Evolutionary conservation across 2,888 invertebrate species (phyloP).

Genomic region (Merodon equestris): DNA sequence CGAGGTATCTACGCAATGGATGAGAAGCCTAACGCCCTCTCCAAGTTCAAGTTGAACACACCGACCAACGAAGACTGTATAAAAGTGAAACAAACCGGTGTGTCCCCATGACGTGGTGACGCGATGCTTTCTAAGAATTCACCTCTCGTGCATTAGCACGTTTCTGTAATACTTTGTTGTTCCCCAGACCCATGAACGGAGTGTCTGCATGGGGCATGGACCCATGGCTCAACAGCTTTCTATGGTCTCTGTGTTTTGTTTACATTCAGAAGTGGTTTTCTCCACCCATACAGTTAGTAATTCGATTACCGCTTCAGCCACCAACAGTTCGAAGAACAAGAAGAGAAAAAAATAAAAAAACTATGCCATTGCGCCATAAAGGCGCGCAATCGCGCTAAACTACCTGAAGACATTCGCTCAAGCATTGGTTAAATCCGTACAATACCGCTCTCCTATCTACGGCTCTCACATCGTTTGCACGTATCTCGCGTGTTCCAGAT

Average conservation of each 20-base stretch:
- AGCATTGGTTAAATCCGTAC: conserved; percentile 1
- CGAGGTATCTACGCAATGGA: too few relatives aligned
- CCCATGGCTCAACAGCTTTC: conserved; percentile 37
- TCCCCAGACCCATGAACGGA: too few relatives aligned
- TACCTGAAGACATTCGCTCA: too few relatives aligned
- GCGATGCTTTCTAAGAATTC: conserved; percentile 54
- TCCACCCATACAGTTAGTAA: neutral
- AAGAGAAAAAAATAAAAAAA: conserved; percentile 25
- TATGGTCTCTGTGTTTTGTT: conserved; percentile 36
- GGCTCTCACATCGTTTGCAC: conserved; percentile 19
- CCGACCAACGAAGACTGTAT: conserved; percentile 3
- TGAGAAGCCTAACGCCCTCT: neutral
- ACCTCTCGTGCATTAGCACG: conserved; percentile 14
- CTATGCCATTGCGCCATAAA: conserved; percentile 59
- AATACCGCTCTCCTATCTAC: conserved; percentile 10
- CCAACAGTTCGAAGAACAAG: neutral
- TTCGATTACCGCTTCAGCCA: neutral
- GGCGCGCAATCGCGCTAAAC: conserved; percentile 38
- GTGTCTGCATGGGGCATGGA: too few relatives aligned
- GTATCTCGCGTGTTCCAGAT: conserved; percentile 58
- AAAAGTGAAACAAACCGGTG: conserved; percentile 41
- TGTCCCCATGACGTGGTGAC: conserved; percentile 9
- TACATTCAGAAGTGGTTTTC: conserved; percentile 31
- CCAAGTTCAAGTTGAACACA: conserved; percentile 65
- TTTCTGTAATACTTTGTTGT: conserved; percentile 7